Evolutionary conservation across 2,113 vertebrate genomes (phyloP), one percentile per base, ranked within the genome.

Genomic region (Eleginops maclovinus): DNA sequence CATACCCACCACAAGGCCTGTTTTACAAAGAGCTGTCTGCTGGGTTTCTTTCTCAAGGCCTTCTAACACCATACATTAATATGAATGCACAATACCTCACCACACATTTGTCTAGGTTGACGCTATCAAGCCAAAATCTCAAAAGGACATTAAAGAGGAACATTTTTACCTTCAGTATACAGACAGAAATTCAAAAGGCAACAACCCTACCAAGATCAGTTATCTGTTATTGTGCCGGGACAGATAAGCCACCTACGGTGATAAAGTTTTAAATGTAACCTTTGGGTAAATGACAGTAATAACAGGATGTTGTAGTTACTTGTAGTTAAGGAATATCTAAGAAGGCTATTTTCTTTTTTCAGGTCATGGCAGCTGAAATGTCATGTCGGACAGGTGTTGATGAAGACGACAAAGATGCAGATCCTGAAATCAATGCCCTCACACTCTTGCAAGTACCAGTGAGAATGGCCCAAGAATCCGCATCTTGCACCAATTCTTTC

Each of bases 381-480:
- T 97, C 96, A 95, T 95, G 94, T 93, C 89, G 95, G 94, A 95
- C 96, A 91, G 95, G 95, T 92, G 92, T 94, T 93, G 93, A 96
- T 95, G 96, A 96, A 93, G 96, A 97, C 91, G 96, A 96, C 86
- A 95, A 93, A 92, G 95, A 87, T 94, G 94, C 95, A 88, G 79
- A 95, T 90, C 94, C 94, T 81, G 85, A 91, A 63, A 95, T 96
- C 78, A 94, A 95, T 91, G 93, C 95, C 59, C 87, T 95, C 84
- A 92, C 92, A 69, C 93, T 96, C 92, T 93, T 94, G 87, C 95
- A 91, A 85, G 88, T 95, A 89, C 89, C 95, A 89, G 90, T 95
- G 91, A 97, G 93, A 92, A 96, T 97, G 94, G 81, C 85, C 0
- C 89, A 93, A 81, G 84, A 86, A 49, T 82, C 85, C 5, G 21